A percentile compares a stretch with the other conserved stretches of the same genome.
phyloP scores from a whole-genome alignment of 2,797 vertebrate species.

The Notolabrus celidotus region DNA sequence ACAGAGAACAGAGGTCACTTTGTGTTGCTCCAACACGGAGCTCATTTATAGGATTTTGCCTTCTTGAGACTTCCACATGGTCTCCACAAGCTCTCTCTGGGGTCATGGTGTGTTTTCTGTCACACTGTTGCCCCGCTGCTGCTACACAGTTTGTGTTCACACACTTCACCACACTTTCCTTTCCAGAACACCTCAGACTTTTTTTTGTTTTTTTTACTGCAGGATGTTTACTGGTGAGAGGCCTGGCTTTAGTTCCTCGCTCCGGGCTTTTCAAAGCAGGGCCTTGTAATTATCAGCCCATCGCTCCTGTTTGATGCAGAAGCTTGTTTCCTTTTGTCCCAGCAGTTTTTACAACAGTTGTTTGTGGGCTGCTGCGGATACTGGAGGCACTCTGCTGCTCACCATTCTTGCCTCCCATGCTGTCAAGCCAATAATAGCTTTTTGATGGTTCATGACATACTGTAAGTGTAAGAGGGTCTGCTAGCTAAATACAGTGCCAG shows the following conservation, averaged over 20 bases:
- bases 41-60: constrained; percentile 64
- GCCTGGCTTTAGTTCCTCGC: constrained; percentile 47
- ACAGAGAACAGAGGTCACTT: constrained; percentile 79
- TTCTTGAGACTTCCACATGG: constrained; percentile 67
- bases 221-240: constrained; percentile 76
- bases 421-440: constrained; percentile 53
- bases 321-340: constrained; percentile 53
- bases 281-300: constrained; percentile 74
- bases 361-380: constrained; percentile 33
- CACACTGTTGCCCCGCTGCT: constrained; percentile 27
- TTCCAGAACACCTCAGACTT: constrained; percentile 48
- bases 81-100: constrained; percentile 52
- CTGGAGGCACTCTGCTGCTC: neutral
- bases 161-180: constrained; percentile 40
- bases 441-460: constrained; percentile 50
- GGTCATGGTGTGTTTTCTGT: constrained; percentile 19
- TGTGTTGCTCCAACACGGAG: constrained; percentile 73
- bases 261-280: constrained; percentile 53
- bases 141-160: constrained; percentile 18
- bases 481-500: constrained; percentile 24
- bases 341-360: constrained; percentile 24
- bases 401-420: constrained; percentile 17
- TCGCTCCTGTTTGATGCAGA: constrained; percentile 40
- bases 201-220: constrained; percentile 76
- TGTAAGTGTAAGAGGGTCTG: constrained; percentile 40